Evolutionary conservation across 2,888 invertebrate genomes (phyloP).

Genomic region (Muschampia plurimacula): DNA sequence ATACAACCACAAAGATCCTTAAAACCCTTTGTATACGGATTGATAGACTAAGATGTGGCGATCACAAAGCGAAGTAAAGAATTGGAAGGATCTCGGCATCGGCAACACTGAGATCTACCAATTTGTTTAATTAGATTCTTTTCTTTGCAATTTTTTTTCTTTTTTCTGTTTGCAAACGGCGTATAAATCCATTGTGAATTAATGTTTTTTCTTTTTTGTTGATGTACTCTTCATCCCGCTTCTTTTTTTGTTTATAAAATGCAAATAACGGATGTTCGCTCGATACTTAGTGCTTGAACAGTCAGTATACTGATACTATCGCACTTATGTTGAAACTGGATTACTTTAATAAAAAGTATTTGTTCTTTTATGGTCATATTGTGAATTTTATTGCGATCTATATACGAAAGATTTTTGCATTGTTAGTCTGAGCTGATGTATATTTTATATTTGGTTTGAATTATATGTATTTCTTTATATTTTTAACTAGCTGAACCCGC

Average conservation of each 20-base stretch:
- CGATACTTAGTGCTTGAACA: slow-evolving; percentile 46
- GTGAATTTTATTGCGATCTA: no score
- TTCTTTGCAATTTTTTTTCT: slow-evolving; percentile 63
- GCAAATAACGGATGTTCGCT: slow-evolving; percentile 42
- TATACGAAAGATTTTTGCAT: no score
- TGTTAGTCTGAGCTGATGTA: no score
- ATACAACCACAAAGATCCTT: slow-evolving; percentile 57
- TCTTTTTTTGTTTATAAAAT: slow-evolving; percentile 50
- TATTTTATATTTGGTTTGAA: no score
- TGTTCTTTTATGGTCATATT: not conserved
- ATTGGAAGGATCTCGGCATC: slow-evolving; percentile 56
- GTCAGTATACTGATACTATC: not conserved
- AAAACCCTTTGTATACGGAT: slow-evolving; percentile 64
- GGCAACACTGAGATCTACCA: slow-evolving; percentile 70
- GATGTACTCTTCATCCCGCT: slow-evolving; percentile 47
- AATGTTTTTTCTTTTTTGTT: slow-evolving; percentile 65
- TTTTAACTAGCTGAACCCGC: no score
- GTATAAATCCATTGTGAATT: slow-evolving; percentile 66
- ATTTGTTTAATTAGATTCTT: slow-evolving; percentile 82
- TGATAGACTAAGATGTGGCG: slow-evolving; percentile 68
- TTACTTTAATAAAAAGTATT: slow-evolving; percentile 11
- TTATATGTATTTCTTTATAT: no score
- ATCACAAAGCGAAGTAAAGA: slow-evolving; percentile 72
- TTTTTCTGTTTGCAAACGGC: slow-evolving; percentile 66
- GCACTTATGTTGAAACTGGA: slow-evolving; percentile 12